Base-by-base conservation (phyloP, 2,888 invertebrate genomes). In the Andrena fulva region DNA sequence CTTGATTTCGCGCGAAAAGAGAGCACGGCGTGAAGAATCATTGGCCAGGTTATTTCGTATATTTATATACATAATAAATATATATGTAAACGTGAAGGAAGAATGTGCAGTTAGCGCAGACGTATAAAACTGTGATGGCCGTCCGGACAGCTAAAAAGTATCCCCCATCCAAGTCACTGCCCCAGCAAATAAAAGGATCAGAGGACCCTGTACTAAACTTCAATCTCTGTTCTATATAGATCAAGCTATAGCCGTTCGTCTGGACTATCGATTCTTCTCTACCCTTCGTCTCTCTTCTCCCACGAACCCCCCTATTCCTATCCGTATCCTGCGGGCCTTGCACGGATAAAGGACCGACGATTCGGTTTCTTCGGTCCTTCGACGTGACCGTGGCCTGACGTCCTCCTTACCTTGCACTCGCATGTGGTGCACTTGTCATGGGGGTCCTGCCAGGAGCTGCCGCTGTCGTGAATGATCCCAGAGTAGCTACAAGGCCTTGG, bases 401-500 rank as follows among this genome's bases (percentile, higher is more conserved):
- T 77, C 77, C 80, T 79, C 77, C 95, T 95, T 95, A 96, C 96
- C 96, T 96, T 96, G 95, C 96, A 96, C 94, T 96, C 96, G 95
- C 96, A 96, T 90, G 96, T 95, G 94, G 96, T 96, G 95, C 96
- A 96, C 88, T 96, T 95, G 93, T 96, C 96, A 91, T 95, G 95
- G 85, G 95, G 95, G 89, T 96, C 95, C 90, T 94, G 94, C 94
- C 96, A 95, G 87, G 95, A 94, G 87, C 95, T 95, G 85, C 96
- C 96, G 80, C 95, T 95, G 84, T 95, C 94, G 90, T 96, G 95
- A 83, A 95, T 94, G 91, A 95, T 95, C 83, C 95, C 96, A 88
- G 95, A 95, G 91, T 95, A 96, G 74, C 95, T 95, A 93, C 96
- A 96, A 90, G 96, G 96, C 93, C 94, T 95, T 69, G 93, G 92